Evolutionary conservation across 2,113 vertebrate species (phyloP), one percentile per base, ranked within the genome.

Genomic region (Psilopogon haemacephalus): DNA sequence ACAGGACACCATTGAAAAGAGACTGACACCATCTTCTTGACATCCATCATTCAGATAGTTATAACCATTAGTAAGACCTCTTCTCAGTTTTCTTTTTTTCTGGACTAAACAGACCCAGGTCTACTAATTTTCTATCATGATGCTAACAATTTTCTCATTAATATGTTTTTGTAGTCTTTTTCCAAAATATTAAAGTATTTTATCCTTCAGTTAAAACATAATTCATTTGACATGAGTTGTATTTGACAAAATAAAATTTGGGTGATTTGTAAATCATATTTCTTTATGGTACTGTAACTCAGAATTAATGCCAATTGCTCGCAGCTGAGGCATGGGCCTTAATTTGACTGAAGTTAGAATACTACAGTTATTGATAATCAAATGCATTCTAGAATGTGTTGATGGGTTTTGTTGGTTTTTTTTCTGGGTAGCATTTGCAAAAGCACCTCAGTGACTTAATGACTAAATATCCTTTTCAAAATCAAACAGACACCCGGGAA

Each of bases 341-440:
- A 15, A n/a, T 48, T 74, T 21, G 38, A 60, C 64, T 76, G 32
- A 60, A 38, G 20, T 52, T 42, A 85, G 15, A 40, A 83, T 83
- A 74, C 35, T 74, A 65, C 50, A 73, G 33, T 63, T 38, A 77
- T n/a, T 60, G 50, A n/a, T 78, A 78, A 75, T 28, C 23, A 35
- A 80, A 78, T 48, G 26, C 52, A 71, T 42, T 87, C n/a, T 37
- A 65, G 64, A 40, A 50, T 26, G 35, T 50, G 6, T 50, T 35
- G 8, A 44, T 44, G 15, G 12, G 12, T 40, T 44, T 18, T 15
- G 16, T 0, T 18, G 44, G 16, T 0, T 70, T 4, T 65, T 88
- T 94, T 78, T 59, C 28, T 70, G 32, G 15, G 30, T 64, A 65
- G n/a, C 26, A 55, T 70, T 89, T 83, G 6, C 28, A 77, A 46